Conservation (phyloP, 1,140 invertebrate genomes). For the Drosophila ficusphila region DNA sequence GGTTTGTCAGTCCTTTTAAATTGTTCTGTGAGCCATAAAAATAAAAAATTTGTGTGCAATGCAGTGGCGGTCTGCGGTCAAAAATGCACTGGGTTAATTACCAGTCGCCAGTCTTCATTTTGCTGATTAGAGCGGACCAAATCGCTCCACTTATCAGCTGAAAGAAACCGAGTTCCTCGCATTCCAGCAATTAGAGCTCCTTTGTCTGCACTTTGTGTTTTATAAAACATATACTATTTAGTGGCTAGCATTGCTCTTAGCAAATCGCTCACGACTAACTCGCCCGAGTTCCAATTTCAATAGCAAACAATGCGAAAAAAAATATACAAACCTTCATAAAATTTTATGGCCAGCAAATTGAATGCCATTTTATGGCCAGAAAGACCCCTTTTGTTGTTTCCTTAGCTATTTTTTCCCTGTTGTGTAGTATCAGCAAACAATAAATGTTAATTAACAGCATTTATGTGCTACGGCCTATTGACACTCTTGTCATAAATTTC, state of each 20-base stretch:
- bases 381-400: constrained; percentile 19
- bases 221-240: background rate
- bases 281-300: constrained; percentile 28
- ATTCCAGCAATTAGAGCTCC: constrained; percentile 4
- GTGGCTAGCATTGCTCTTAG: background rate
- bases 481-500: constrained; percentile 57
- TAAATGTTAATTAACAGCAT: constrained; percentile 81
- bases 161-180: background rate
- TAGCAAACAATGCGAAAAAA: constrained; percentile 38
- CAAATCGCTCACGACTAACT: constrained; percentile 23
- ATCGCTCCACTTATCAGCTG: constrained; percentile 37
- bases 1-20: constrained; percentile 61
- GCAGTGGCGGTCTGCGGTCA: constrained; percentile 47
- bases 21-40: constrained; percentile 44
- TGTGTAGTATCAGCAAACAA: constrained; percentile 66
- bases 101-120: constrained; percentile 64
- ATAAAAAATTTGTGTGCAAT: constrained; percentile 18
- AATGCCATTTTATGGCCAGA: constrained; percentile 59
- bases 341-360: constrained; percentile 68
- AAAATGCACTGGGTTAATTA: constrained; percentile 79
- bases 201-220: constrained; percentile 15
- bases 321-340: constrained; percentile 47
- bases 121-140: constrained; percentile 49
- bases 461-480: constrained; percentile 71
- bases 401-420: constrained; percentile 20